A percentile compares a stretch with the other conserved stretches of the same genome.
Evolutionary conservation across 2,113 vertebrate genomes (phyloP).

Genomic region (Notechis scutatus): DNA sequence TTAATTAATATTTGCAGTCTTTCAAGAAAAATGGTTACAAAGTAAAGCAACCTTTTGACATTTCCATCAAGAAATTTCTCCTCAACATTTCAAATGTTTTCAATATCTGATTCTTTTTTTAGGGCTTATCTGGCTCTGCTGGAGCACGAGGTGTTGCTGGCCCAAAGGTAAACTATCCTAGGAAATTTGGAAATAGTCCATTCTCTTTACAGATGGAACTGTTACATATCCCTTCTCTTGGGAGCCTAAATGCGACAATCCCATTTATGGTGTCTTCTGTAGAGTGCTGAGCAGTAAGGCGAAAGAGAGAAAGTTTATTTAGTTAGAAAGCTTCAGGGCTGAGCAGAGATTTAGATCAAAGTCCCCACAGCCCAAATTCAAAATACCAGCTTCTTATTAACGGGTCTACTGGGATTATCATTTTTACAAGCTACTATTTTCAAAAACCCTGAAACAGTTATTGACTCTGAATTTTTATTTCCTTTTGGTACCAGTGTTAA

Average conservation of each 20-base stretch:
- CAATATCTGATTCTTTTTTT: constrained; percentile 37
- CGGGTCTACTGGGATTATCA: background rate
- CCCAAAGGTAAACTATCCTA: constrained; percentile 76
- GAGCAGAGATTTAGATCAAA: background rate
- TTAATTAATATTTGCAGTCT: background rate
- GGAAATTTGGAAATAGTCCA: background rate
- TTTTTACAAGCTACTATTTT: background rate
- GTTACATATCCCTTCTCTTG: background rate
- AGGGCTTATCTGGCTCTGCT: constrained; percentile 88
- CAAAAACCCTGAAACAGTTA: background rate
- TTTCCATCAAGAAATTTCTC: background rate
- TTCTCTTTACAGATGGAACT: background rate
- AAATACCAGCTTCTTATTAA: background rate
- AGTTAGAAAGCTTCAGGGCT: background rate
- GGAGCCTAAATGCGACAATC: background rate
- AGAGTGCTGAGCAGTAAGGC: background rate
- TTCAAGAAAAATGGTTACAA: background rate
- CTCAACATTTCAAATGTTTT: background rate
- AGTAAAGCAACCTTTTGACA: background rate
- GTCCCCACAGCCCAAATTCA: background rate
- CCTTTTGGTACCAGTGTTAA: background rate
- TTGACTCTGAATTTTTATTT: background rate
- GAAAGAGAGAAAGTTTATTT: background rate
- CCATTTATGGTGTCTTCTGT: background rate
- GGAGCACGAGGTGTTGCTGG: constrained; percentile 85